Percentiles rank a stretch among this genome's conserved stretches.
Evolutionary conservation across 2,888 invertebrate genomes (phyloP).

Genomic region (Plagodis dolabraria): DNA sequence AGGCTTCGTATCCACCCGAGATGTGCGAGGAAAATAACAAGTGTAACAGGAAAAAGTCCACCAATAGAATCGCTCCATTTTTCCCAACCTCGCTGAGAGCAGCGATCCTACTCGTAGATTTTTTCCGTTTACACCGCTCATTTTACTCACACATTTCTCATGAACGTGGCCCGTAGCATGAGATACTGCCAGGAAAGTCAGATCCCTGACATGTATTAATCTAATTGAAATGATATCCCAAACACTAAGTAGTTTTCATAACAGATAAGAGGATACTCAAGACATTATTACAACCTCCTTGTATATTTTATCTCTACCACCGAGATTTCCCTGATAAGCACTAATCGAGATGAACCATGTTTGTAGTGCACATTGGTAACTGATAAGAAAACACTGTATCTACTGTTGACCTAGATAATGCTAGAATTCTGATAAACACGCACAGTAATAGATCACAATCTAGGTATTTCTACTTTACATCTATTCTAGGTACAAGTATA

Average conservation of each 20-base stretch:
- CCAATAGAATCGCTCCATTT: no score
- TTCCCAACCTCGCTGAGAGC: no score
- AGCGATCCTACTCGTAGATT: no score
- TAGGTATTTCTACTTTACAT: slow-evolving; percentile 7
- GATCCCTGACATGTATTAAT: no score
- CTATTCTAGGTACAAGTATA: neutral
- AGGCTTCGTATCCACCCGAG: no score
- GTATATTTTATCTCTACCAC: slow-evolving; percentile 20
- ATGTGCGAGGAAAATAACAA: no score
- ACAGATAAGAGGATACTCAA: slow-evolving; percentile 36
- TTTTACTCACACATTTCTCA: no score
- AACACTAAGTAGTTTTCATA: slow-evolving; percentile 23
- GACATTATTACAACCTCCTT: slow-evolving; percentile 36
- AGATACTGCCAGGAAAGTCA: no score
- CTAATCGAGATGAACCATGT: slow-evolving; percentile 50
- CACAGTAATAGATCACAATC: slow-evolving; percentile 12
- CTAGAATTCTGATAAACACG: slow-evolving; percentile 17
- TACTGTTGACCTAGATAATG: slow-evolving; percentile 45
- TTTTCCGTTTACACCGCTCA: no score
- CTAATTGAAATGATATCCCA: neutral
- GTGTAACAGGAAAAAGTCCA: no score
- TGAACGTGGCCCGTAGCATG: no score
- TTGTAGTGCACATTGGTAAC: slow-evolving; percentile 47
- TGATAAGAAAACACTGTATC: slow-evolving; percentile 17
- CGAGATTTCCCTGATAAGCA: slow-evolving; percentile 53